These are phyloP conservation scores for Oryctes rhinoceros DNA, from an alignment of 1,140 invertebrate genomes.

Conservation along the genomic window DNA sequence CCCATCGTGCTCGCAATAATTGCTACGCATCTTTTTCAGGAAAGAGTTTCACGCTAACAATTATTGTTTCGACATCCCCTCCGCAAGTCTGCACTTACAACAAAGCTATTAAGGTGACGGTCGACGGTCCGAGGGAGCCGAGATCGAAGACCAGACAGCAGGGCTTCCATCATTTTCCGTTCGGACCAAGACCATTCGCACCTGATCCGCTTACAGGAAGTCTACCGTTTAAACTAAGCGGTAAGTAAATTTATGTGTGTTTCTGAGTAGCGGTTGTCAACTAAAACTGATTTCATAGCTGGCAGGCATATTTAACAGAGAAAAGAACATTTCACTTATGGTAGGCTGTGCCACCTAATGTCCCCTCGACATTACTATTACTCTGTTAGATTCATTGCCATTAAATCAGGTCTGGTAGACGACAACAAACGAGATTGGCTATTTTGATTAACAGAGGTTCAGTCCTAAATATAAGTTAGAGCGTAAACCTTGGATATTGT, in stretches of 20 bases:
- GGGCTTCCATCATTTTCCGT: slow-evolving; percentile 86
- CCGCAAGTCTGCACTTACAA: slow-evolving; percentile 92
- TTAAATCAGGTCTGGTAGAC: no score
- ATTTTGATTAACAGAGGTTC: no score
- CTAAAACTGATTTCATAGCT: no score
- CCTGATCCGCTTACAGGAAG: slow-evolving; percentile 81
- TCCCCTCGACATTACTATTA: no score
- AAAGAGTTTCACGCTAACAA: slow-evolving; percentile 96
- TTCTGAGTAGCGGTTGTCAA: no score
- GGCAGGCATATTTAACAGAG: no score
- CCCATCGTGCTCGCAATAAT: background rate
- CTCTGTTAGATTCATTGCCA: no score
- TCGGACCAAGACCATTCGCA: slow-evolving; percentile 80
- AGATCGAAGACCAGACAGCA: slow-evolving; percentile 91
- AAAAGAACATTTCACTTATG: no score
- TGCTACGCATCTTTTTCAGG: slow-evolving; percentile 68
- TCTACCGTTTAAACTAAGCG: slow-evolving; percentile 83
- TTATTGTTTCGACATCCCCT: slow-evolving; percentile 90
- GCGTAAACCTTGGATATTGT: no score
- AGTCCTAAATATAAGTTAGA: no score
- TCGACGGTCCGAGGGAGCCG: slow-evolving; percentile 96
- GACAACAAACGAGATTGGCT: no score
- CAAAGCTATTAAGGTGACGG: slow-evolving; percentile 98
- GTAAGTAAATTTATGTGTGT: slow-evolving; percentile 64
- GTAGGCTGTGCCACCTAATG: no score